Evolutionary conservation across 2,113 vertebrate genomes (phyloP).

Genomic region (Potamarius usumacintae): DNA sequence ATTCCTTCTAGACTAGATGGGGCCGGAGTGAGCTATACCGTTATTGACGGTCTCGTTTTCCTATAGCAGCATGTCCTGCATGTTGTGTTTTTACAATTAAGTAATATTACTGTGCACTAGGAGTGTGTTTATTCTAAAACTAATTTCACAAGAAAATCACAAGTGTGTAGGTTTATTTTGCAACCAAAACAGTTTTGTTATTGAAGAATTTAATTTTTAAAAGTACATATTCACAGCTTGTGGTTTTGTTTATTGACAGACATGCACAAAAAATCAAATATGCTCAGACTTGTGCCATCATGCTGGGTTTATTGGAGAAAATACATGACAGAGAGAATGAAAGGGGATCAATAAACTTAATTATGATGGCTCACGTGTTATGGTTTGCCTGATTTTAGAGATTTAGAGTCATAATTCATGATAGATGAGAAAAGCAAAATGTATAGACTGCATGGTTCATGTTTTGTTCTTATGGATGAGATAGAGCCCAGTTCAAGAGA

Average conservation of each 20-base stretch:
- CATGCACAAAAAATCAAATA: neutral
- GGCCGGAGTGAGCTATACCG: too few relatives aligned
- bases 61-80: neutral
- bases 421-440: neutral
- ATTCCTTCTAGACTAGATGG: too few relatives aligned
- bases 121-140: neutral
- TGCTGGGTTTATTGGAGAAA: neutral
- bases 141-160: neutral
- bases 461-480: neutral
- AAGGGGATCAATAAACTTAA: neutral
- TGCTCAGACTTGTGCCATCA: neutral
- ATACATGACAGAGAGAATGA: neutral
- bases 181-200: neutral
- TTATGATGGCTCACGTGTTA: neutral
- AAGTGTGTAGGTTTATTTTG: neutral
- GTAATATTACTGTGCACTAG: neutral
- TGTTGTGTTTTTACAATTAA: neutral
- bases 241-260: neutral
- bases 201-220: neutral
- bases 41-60: neutral
- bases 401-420: neutral
- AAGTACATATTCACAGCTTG: neutral
- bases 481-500: neutral
- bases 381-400: neutral
- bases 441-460: neutral